phyloP scores from a whole-genome alignment of 1,140 invertebrate genomes.

The Brachionus koreanus region DNA sequence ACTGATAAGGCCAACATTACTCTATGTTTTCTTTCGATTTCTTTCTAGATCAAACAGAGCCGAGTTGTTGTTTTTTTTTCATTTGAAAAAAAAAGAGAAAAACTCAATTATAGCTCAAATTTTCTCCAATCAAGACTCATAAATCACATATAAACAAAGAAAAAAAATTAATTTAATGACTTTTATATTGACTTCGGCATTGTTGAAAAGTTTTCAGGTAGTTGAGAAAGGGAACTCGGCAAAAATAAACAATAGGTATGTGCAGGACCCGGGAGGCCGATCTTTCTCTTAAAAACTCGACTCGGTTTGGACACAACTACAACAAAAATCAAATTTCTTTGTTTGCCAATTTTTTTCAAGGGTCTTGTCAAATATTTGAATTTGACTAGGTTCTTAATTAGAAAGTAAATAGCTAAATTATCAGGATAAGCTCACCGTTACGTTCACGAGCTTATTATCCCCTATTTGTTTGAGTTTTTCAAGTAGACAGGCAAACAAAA shows the following conservation, averaged over 20 bases:
- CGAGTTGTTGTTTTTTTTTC: neutral
- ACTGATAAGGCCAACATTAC: conserved; percentile 12
- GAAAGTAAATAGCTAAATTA: conserved; percentile 14
- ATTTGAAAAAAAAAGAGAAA: neutral
- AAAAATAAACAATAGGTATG: neutral
- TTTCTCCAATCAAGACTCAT: neutral
- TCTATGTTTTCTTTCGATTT: neutral
- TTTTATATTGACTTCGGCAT: conserved; percentile 13
- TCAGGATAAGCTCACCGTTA: conserved; percentile 30
- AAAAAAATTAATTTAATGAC: conserved; percentile 33
- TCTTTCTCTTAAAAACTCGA: neutral
- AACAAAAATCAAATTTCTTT: conserved; percentile 9
- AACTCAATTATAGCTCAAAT: neutral
- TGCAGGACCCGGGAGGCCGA: neutral
- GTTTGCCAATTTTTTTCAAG: neutral
- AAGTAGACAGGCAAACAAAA: conserved; percentile 35
- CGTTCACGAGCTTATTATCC: neutral
- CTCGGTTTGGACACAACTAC: neutral
- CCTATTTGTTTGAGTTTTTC: conserved; percentile 20
- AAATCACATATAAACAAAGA: neutral
- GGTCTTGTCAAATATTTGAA: conserved; percentile 25
- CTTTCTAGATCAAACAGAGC: neutral
- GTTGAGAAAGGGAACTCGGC: neutral
- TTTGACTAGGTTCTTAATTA: conserved; percentile 25
- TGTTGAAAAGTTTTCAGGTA: neutral